Conservation (phyloP, 2,888 invertebrate species). For the Zaprionus obscuricornis region DNA sequence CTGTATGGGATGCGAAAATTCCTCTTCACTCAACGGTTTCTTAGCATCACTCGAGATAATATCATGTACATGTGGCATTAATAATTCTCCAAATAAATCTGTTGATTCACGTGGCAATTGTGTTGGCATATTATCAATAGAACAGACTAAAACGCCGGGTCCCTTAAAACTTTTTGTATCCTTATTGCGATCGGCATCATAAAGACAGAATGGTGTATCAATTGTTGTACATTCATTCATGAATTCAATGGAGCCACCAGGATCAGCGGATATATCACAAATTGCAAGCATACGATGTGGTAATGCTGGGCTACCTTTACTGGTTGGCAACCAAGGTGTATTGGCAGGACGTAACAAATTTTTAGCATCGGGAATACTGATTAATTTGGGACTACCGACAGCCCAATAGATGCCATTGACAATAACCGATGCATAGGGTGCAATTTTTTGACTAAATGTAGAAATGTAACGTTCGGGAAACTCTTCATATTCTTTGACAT, state of each 20-base stretch:
- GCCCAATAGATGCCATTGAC: conserved; percentile 99
- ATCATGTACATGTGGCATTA: conserved; percentile 94
- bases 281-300: conserved; percentile 97
- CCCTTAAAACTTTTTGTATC: conserved; percentile 98
- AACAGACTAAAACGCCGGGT: conserved; percentile 98
- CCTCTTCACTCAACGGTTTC: conserved; percentile 90
- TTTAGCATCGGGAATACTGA: conserved; percentile 99
- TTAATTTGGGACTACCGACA: conserved; percentile 96
- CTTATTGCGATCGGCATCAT: conserved; percentile 99
- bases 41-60: conserved; percentile 94
- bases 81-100: conserved; percentile 97
- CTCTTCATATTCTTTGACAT: conserved; percentile 93
- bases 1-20: conserved; percentile 85
- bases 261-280: conserved; percentile 99
- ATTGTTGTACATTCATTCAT: conserved; percentile 99
- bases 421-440: conserved; percentile 98
- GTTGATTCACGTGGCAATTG: conserved; percentile 98
- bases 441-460: conserved; percentile 97
- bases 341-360: conserved; percentile 93
- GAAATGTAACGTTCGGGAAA: conserved; percentile 97
- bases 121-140: conserved; percentile 99
- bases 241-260: conserved; percentile 99
- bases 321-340: conserved; percentile 96
- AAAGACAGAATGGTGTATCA: conserved; percentile 99
- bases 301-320: conserved; percentile 93